A percentile compares a stretch with the other conserved stretches of the same genome.
Conservation (phyloP, 2,888 invertebrate genomes). For the Stenotaenia linearis region DNA sequence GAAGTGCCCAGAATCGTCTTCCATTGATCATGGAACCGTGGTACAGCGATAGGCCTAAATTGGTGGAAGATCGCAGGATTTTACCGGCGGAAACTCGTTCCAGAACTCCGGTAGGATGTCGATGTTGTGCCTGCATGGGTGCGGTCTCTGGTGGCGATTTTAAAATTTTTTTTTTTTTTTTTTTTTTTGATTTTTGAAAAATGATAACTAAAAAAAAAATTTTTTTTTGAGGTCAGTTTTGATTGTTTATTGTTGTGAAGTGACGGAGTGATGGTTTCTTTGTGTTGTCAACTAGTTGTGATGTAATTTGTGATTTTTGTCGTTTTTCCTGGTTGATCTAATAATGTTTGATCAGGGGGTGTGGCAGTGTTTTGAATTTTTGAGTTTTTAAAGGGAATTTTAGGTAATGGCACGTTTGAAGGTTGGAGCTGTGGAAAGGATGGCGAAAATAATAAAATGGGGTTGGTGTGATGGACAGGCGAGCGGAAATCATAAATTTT, state of each 20-base stretch:
- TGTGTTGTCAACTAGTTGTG: not conserved
- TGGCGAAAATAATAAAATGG: too few relatives aligned
- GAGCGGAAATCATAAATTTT: not conserved
- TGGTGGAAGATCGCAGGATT: not conserved
- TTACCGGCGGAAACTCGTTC: not conserved
- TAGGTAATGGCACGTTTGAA: not conserved
- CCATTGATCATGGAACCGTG: constrained; percentile 24
- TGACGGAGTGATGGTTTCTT: not conserved
- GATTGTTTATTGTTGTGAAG: too few relatives aligned
- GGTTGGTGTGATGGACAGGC: not conserved
- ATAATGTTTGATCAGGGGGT: not conserved
- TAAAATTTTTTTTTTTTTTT: not conserved
- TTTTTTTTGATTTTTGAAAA: not conserved
- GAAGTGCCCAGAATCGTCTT: not conserved
- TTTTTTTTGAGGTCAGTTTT: not conserved
- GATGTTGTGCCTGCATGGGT: not conserved
- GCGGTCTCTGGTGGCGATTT: not conserved
- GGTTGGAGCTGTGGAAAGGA: not conserved
- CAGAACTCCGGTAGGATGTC: not conserved
- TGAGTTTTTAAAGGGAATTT: not conserved
- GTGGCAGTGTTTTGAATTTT: not conserved
- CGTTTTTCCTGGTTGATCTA: not conserved
- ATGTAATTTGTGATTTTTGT: not conserved
- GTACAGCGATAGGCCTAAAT: constrained; percentile 2
- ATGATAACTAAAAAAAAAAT: too few relatives aligned